These are phyloP conservation scores for Microchirus variegatus DNA, from an alignment of 2,797 vertebrate species.

Conservation along the genomic window DNA sequence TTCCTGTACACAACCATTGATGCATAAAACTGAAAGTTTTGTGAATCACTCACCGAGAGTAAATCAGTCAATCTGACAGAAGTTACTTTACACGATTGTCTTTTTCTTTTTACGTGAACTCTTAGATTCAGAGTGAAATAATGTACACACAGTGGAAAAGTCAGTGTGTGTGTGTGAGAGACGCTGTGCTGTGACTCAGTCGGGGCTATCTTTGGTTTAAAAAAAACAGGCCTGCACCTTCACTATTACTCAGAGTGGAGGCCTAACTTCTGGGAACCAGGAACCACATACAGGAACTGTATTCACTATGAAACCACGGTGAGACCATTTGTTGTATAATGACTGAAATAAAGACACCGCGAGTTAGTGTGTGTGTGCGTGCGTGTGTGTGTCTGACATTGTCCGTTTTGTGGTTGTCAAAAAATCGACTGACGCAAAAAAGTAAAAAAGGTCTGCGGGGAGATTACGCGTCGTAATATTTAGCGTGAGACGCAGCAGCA, in stretches of 20 bases:
- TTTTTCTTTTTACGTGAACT: too few relatives aligned
- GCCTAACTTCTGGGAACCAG: constrained; percentile 83
- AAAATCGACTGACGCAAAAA: constrained; percentile 33
- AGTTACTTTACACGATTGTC: too few relatives aligned
- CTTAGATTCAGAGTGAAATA: too few relatives aligned
- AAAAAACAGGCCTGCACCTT: constrained; percentile 66
- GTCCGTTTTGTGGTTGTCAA: constrained; percentile 16
- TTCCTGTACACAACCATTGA: constrained; percentile 72
- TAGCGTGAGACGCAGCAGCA: too few relatives aligned
- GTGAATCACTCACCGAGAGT: constrained; percentile 57
- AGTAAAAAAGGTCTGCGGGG: too few relatives aligned
- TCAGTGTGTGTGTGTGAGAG: constrained; percentile 32
- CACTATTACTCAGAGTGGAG: constrained; percentile 82
- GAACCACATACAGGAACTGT: constrained; percentile 82
- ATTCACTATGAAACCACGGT: constrained; percentile 85
- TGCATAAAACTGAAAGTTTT: constrained; percentile 52
- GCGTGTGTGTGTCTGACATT: constrained; percentile 14
- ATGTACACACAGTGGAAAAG: constrained; percentile 11
- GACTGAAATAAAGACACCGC: constrained; percentile 50
- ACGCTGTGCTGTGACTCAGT: constrained; percentile 70
- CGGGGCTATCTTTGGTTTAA: constrained; percentile 62
- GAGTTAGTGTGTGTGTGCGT: constrained; percentile 4
- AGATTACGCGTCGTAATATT: not conserved
- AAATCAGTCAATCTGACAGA: constrained; percentile 4
- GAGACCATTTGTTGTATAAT: constrained; percentile 59